Evolutionary conservation across 2,797 vertebrate genomes (phyloP).

Genomic region (Poeciliopsis presidionis): DNA sequence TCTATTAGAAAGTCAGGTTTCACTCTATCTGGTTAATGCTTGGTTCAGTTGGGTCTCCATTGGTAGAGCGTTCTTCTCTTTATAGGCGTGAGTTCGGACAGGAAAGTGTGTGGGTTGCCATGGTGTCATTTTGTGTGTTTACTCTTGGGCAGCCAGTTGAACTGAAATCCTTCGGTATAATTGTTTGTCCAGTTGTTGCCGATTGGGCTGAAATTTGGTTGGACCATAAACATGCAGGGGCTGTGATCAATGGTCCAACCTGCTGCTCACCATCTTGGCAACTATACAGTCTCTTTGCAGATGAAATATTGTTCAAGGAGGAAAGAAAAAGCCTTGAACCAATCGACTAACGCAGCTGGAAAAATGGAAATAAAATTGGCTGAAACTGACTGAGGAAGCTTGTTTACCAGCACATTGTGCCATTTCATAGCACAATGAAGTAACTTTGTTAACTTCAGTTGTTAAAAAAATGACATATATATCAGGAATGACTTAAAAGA

Average conservation of each 20-base stretch:
- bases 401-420: too few species aligned
- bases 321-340: too few species aligned
- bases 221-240: too few species aligned
- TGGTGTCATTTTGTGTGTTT: background rate
- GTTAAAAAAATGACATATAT: too few species aligned
- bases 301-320: background rate
- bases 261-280: background rate
- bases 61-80: background rate
- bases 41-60: background rate
- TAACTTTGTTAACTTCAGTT: too few species aligned
- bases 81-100: background rate
- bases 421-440: too few species aligned
- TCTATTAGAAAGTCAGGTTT: background rate
- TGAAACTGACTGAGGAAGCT: background rate
- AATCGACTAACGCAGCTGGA: background rate
- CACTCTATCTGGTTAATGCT: background rate
- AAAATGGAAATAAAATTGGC: background rate
- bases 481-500: too few species aligned
- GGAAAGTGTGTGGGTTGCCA: background rate
- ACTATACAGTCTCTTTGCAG: background rate
- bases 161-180: background rate
- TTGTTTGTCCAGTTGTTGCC: background rate
- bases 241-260: too few species aligned
- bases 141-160: background rate
- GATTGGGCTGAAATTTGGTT: background rate